These are phyloP conservation scores for Mus minutoides DNA, from an alignment of 2,797 vertebrate species.

Conservation along the genomic window DNA sequence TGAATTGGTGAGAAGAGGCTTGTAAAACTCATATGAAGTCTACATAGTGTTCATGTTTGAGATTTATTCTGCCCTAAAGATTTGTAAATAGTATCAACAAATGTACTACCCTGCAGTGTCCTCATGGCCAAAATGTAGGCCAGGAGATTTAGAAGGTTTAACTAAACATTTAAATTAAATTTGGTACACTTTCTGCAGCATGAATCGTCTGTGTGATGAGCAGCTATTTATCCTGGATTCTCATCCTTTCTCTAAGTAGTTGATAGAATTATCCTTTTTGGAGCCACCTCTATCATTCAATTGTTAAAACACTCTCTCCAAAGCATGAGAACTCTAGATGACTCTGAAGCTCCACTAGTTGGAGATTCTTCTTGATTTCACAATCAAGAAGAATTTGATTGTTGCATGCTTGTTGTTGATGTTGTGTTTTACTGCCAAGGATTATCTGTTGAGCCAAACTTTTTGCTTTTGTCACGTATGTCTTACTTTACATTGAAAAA, in stretches of 20 bases:
- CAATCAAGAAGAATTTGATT: no score
- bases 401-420: neutral
- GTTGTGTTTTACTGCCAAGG: neutral
- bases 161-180: slow-evolving; percentile 75
- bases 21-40: slow-evolving; percentile 63
- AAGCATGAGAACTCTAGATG: slow-evolving; percentile 56
- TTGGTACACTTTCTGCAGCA: slow-evolving; percentile 48
- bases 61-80: slow-evolving; percentile 68
- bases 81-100: slow-evolving; percentile 74
- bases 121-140: slow-evolving; percentile 46
- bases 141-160: slow-evolving; percentile 75
- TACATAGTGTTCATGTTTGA: slow-evolving; percentile 21
- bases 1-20: slow-evolving; percentile 57
- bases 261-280: slow-evolving; percentile 24
- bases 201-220: slow-evolving; percentile 16
- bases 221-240: neutral
- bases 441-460: neutral
- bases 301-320: slow-evolving; percentile 8
- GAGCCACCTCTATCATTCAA: neutral
- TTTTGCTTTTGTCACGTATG: slow-evolving; percentile 26
- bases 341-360: slow-evolving; percentile 8
- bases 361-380: slow-evolving; percentile 5
- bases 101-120: slow-evolving; percentile 73
- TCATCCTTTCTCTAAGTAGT: slow-evolving; percentile 55
- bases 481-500: slow-evolving; percentile 55